Evolutionary conservation across 2,888 invertebrate genomes (phyloP), one percentile per base, ranked within the genome.

Genomic region (Drosophila quinaria): DNA sequence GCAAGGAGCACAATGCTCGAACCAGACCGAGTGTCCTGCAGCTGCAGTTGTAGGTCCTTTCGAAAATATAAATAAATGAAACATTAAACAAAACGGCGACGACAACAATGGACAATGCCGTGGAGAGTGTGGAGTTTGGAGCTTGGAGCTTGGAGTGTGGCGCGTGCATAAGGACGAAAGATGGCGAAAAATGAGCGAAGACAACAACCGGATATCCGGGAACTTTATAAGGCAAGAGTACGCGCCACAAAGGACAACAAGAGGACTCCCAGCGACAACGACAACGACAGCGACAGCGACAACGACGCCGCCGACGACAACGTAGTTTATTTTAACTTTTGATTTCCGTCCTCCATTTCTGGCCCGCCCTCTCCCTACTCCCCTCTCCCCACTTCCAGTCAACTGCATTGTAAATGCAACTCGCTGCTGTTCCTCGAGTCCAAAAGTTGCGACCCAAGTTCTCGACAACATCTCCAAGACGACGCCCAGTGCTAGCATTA

Each of bases 121-220:
- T 52, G 49, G 50, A 46, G 50, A 66, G 39, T 70, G 41, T 10
- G 47, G 19, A 5, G 17, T 22, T 37, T 25, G 42, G 46, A 42
- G 58, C 35, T 52, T 46, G 63, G 54, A 64, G 35, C 17, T 22
- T 8, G 44, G 60, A 71, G 58, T 66, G 55, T 22, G 52, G 63
- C 61, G 67, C 67, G 76, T 68, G 71, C 70, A 79, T 64, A 71
- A 81, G 81, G 68, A 67, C 63, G 62, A 73, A 68, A 81, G 81
- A 74, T 80, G 82, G 85, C 87, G 87, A 84, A 89, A 86, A 86
- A 90, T 86, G 81, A 87, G 87, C 84, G 88, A 90, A 90, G 84
- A 90, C 87, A 87, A 90, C 90, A 90, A 90, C 89, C 89, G 87
- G 87, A 87, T 90, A 89, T 87, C 90, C 90, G 84, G 81, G 66